These are phyloP conservation scores for Ooceraea biroi DNA, from an alignment of 1,140 invertebrate genomes.

Conservation along the genomic window DNA sequence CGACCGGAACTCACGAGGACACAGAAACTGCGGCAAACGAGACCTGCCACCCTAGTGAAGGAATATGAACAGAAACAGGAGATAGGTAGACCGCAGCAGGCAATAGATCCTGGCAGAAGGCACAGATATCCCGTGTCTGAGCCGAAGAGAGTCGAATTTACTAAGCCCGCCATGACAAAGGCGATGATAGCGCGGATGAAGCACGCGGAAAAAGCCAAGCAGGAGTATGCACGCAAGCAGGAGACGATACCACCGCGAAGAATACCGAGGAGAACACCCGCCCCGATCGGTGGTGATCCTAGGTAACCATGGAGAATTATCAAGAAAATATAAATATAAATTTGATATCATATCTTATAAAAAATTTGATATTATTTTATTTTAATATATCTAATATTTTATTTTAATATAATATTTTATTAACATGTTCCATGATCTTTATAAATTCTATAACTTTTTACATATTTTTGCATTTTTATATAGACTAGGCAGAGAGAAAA, in stretches of 20 bases:
- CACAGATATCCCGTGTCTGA: slow-evolving; percentile 18
- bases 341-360: too few species aligned
- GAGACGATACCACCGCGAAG: not conserved
- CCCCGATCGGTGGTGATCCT: slow-evolving; percentile 70
- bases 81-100: not conserved
- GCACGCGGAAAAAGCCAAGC: slow-evolving; percentile 68
- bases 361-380: too few species aligned
- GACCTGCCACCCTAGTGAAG: slow-evolving; percentile 55
- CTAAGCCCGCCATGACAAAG: slow-evolving; percentile 74
- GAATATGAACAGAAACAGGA: slow-evolving; percentile 20
- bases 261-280: slow-evolving; percentile 54
- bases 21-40: slow-evolving; percentile 68
- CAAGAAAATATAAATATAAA: too few species aligned
- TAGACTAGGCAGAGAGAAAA: slow-evolving; percentile 40
- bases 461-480: not conserved
- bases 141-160: slow-evolving; percentile 75
- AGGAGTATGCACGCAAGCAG: slow-evolving; percentile 67
- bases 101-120: not conserved
- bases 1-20: slow-evolving; percentile 65
- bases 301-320: slow-evolving; percentile 25
- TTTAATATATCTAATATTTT: too few species aligned
- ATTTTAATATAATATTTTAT: too few species aligned
- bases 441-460: slow-evolving; percentile 1
- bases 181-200: slow-evolving; percentile 76
- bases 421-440: not conserved